A percentile compares a stretch with the other conserved stretches of the same genome.
phyloP scores from a whole-genome alignment of 1,140 invertebrate genomes.

The Lerema accius region DNA sequence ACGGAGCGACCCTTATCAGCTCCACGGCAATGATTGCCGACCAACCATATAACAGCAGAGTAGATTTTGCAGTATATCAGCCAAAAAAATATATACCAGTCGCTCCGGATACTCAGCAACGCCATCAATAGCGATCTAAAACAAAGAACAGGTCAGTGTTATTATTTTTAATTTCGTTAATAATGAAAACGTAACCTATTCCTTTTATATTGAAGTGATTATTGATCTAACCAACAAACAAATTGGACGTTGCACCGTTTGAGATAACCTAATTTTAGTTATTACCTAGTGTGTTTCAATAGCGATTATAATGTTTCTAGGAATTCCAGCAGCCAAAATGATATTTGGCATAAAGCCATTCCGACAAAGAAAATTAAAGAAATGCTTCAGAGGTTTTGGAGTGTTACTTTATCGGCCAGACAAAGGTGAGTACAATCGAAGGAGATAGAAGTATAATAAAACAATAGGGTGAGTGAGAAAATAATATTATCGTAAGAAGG shows the following conservation, averaged over 20 bases:
- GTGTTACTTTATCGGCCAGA: background rate
- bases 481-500: too few species aligned
- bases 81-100: constrained; percentile 76
- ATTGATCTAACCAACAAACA: too few species aligned
- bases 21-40: constrained; percentile 73
- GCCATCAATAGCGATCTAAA: constrained; percentile 77
- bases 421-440: constrained; percentile 17
- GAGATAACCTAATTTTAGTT: constrained; percentile 8
- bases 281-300: background rate
- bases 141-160: constrained; percentile 42
- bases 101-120: constrained; percentile 69
- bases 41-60: constrained; percentile 72
- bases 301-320: background rate
- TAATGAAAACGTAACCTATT: too few species aligned
- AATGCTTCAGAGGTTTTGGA: background rate
- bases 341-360: background rate
- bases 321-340: constrained; percentile 12
- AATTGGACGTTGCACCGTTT: background rate
- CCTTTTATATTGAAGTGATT: too few species aligned
- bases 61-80: constrained; percentile 76
- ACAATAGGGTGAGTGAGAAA: too few species aligned
- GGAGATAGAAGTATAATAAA: too few species aligned
- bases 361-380: background rate
- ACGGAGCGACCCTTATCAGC: constrained; percentile 74
- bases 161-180: too few species aligned